phyloP scores from a whole-genome alignment of 2,888 invertebrate genomes.

The Parnassius orleans region DNA sequence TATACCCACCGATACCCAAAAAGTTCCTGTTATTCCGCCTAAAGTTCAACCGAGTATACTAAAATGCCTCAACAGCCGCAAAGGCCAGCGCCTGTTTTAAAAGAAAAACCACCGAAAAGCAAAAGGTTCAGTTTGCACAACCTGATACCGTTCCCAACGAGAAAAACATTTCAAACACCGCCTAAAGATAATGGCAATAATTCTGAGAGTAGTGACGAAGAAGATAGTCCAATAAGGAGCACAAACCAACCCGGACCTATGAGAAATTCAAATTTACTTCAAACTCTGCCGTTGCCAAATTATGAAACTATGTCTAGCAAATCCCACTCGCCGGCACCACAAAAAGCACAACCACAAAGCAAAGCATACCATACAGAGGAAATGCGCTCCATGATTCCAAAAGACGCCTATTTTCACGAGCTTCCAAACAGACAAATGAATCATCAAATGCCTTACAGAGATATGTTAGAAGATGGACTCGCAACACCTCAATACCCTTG shows the following conservation, averaged over 20 bases:
- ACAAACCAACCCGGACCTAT: conserved; percentile 76
- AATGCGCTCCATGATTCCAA: conserved; percentile 70
- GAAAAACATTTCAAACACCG: conserved; percentile 72
- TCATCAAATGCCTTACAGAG: conserved; percentile 60
- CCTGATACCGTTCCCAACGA: conserved; percentile 75
- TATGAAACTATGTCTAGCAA: conserved; percentile 79
- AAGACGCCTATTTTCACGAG: conserved; percentile 83
- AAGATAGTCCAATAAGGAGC: conserved; percentile 72
- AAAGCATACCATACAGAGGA: conserved; percentile 49
- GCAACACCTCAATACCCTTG: conserved; percentile 51
- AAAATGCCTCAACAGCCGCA: conserved; percentile 74
- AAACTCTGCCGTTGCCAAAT: conserved; percentile 77
- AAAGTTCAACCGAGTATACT: conserved; percentile 48
- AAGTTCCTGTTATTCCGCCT: conserved; percentile 41
- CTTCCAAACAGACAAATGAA: conserved; percentile 71
- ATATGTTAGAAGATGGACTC: conserved; percentile 52
- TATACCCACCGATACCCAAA: conserved; percentile 53
- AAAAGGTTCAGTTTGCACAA: conserved; percentile 77
- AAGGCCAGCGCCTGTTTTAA: conserved; percentile 69
- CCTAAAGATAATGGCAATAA: conserved; percentile 74
- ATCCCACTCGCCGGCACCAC: conserved; percentile 63
- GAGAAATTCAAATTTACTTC: conserved; percentile 76
- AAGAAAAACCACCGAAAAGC: conserved; percentile 72
- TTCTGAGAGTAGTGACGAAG: conserved; percentile 82
- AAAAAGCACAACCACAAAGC: conserved; percentile 42